phyloP scores from a whole-genome alignment of 2,113 vertebrate genomes.

The Myotis davidii region DNA sequence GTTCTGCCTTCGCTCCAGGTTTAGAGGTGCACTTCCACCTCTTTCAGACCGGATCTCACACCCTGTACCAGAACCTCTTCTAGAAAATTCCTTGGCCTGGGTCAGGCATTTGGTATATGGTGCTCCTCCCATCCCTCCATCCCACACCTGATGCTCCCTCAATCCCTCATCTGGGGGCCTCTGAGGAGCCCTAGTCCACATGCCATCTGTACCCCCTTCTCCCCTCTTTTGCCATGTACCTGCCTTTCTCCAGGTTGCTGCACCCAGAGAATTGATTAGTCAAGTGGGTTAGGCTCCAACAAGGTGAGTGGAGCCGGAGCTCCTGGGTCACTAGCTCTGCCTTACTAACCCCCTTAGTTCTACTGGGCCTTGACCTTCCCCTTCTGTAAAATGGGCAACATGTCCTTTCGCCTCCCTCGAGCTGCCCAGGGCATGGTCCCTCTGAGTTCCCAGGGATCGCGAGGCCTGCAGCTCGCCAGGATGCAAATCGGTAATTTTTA shows the following conservation, averaged over 20 bases:
- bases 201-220: fast-evolving
- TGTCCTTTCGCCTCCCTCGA: not conserved
- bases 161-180: not conserved
- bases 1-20: not conserved
- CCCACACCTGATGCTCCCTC: not conserved
- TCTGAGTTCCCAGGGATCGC: slow-evolving; percentile 60
- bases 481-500: slow-evolving; percentile 69
- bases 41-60: not conserved
- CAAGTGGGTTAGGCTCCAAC: not conserved
- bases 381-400: not conserved
- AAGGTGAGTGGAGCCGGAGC: not conserved
- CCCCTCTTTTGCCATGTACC: not conserved
- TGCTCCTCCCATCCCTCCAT: not conserved
- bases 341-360: not conserved
- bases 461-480: slow-evolving; percentile 56
- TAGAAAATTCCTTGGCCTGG: not conserved
- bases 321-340: not conserved
- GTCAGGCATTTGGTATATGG: not conserved
- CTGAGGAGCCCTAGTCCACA: not conserved
- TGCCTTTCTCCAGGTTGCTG: not conserved
- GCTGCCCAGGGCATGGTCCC: not conserved
- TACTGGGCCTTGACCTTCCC: not conserved
- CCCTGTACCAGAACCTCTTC: not conserved
- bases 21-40: not conserved
- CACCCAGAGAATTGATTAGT: not conserved